phyloP scores from a whole-genome alignment of 2,113 vertebrate species.

The Columbina picui region DNA sequence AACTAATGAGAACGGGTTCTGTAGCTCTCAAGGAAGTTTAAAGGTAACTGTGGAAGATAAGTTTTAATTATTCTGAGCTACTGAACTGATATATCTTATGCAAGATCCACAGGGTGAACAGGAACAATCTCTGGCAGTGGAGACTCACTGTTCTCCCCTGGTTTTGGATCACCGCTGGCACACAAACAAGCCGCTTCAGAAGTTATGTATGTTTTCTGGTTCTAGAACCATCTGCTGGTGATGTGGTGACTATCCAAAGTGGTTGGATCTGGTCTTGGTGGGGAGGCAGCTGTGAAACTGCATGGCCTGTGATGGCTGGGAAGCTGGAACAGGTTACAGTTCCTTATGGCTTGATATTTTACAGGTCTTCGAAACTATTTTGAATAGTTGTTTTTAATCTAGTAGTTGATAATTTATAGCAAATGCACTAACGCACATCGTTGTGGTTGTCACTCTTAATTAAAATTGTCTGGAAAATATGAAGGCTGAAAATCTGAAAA shows the following conservation, averaged over 20 bases:
- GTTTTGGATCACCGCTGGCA: background rate
- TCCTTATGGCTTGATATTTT: background rate
- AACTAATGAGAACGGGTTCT: background rate
- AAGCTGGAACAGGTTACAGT: background rate
- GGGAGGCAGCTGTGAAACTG: background rate
- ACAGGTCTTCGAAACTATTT: background rate
- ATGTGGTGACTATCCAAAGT: background rate
- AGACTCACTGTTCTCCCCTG: background rate
- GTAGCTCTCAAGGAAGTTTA: background rate
- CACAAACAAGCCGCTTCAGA: background rate
- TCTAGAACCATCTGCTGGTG: background rate
- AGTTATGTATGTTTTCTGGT: rapidly evolving
- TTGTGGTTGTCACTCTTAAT: rapidly evolving
- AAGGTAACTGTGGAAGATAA: background rate
- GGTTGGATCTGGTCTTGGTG: background rate
- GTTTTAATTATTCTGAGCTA: background rate
- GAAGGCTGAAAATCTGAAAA: background rate
- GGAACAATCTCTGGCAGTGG: background rate
- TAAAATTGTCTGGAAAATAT: background rate
- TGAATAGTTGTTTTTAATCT: background rate
- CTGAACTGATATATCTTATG: rapidly evolving
- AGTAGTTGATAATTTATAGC: background rate
- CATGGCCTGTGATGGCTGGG: background rate
- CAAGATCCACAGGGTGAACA: background rate
- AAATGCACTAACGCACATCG: background rate